These are phyloP conservation scores for Augiades crinisus DNA, from an alignment of 2,888 invertebrate species.

Conservation along the genomic window DNA sequence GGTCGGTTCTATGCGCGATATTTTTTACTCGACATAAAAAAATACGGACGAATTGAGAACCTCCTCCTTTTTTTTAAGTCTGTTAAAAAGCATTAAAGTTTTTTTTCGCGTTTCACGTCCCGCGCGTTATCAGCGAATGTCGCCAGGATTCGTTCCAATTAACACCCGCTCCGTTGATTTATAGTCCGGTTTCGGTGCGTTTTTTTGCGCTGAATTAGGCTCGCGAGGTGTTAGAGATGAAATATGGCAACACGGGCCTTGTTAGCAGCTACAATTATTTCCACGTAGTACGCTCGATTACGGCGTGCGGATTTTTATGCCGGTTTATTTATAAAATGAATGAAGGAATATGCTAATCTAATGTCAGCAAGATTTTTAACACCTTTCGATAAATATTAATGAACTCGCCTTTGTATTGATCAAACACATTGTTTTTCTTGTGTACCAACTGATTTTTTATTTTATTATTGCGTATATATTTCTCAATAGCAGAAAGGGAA, in stretches of 20 bases:
- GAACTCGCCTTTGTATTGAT: too few species aligned
- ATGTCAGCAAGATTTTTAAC: too few species aligned
- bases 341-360: background rate
- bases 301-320: background rate
- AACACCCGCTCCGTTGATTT: conserved; percentile 71
- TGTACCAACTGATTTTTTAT: too few species aligned
- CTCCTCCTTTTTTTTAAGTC: too few species aligned
- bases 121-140: conserved; percentile 52
- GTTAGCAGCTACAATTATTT: conserved; percentile 17
- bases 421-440: too few species aligned
- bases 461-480: too few species aligned
- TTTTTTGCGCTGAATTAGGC: conserved; percentile 62
- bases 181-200: conserved; percentile 57
- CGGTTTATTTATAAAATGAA: background rate
- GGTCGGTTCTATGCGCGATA: conserved; percentile 22
- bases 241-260: conserved; percentile 30
- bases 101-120: conserved; percentile 31
- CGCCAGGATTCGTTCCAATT: conserved; percentile 73
- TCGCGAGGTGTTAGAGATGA: conserved; percentile 60
- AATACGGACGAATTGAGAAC: too few species aligned
- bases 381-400: too few species aligned
- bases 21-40: conserved; percentile 27
- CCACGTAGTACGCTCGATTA: background rate
- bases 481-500: too few species aligned
- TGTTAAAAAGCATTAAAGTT: conserved; percentile 24